Base-by-base conservation (phyloP, 2,888 invertebrate genomes). In the Caenorhabditis sulstoni region DNA sequence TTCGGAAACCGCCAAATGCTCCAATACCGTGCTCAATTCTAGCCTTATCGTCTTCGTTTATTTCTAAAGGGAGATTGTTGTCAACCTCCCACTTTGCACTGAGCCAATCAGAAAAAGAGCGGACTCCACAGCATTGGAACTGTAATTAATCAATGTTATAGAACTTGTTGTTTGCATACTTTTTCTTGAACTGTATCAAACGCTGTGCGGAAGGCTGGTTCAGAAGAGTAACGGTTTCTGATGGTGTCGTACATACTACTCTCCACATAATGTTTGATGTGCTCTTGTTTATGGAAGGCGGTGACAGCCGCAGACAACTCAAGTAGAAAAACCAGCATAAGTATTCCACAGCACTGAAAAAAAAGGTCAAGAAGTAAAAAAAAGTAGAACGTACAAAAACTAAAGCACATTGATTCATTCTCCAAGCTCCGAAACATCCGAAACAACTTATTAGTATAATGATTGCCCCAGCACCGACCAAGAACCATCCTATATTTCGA, bases 361-460 rank as follows among this genome's bases (percentile, higher is more conserved):
- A 16, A 39, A 41, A 50, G 53, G 12, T 12, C 1, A 58, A 35
- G 3, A 20, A 47, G 47, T n/a, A 45, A 9, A 41, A 16, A 7
- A 3, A 23, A 22, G 39, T 49, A 49, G 16, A 70, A 92, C 93
- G 93, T 91, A 95, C 94, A 90, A 93, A 92, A 79, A 94, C 93
- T 50, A 96, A 93, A 92, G 94, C 93, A 90, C 94, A 94, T 88
- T 94, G 94, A 20, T 94, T 94, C 91, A 94, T 94, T 86, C 93
- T 93, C 79, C 94, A 93, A 8, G 95, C 94, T 41, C 95, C 95
- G 89, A 94, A 94, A 90, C 95, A 95, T 67, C 95, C 95, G 53
- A 95, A 92, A 91, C 95, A 94, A 16, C 94, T 94, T 29, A 95
- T 93, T 49, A 95, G 90, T 76, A 94, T 93, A 91, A 95, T 93